A percentile compares a stretch with the other conserved stretches of the same genome.
Evolutionary conservation across 2,888 invertebrate genomes (phyloP).

Genomic region (Acanthosepion esculentum): DNA sequence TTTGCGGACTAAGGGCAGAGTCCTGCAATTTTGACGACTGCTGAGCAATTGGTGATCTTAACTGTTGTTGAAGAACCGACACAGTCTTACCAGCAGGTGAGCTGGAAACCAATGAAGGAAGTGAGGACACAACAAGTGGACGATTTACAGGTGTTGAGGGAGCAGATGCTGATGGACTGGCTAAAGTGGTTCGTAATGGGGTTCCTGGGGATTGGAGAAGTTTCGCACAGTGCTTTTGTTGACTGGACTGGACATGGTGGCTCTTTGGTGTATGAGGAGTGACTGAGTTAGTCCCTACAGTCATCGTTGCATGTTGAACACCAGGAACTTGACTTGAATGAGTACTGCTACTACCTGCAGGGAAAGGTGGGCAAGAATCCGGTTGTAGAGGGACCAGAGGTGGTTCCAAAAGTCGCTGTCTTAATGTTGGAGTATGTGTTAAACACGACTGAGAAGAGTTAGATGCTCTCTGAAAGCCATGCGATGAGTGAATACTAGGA

Average conservation of each 20-base stretch:
- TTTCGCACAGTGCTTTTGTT: conserved; percentile 48
- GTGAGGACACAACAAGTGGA: conserved; percentile 49
- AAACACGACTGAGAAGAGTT: conserved; percentile 54
- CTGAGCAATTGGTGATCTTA: conserved; percentile 49
- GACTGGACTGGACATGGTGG: conserved; percentile 38
- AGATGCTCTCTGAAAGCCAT: conserved; percentile 57
- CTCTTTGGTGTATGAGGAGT: conserved; percentile 49
- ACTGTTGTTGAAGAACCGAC: conserved; percentile 52
- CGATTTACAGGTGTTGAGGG: conserved; percentile 34
- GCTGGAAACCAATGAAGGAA: conserved; percentile 45
- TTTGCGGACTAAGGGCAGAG: conserved; percentile 36
- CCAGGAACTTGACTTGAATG: conserved; percentile 42
- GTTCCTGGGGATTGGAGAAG: conserved; percentile 50
- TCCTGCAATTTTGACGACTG: conserved; percentile 43
- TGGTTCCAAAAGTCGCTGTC: conserved; percentile 67
- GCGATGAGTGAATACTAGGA: conserved; percentile 62
- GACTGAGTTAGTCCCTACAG: conserved; percentile 40
- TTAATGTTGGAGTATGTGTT: conserved; percentile 65
- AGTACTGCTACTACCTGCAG: conserved; percentile 48
- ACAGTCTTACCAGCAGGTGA: conserved; percentile 49
- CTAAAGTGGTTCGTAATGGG: conserved; percentile 49
- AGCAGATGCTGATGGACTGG: conserved; percentile 48
- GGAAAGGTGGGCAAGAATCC: conserved; percentile 50
- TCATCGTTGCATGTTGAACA: conserved; percentile 50
- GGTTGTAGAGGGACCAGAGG: conserved; percentile 53